Base-by-base conservation (phyloP, 2,888 invertebrate genomes). In the Myopa tessellatipennis region DNA sequence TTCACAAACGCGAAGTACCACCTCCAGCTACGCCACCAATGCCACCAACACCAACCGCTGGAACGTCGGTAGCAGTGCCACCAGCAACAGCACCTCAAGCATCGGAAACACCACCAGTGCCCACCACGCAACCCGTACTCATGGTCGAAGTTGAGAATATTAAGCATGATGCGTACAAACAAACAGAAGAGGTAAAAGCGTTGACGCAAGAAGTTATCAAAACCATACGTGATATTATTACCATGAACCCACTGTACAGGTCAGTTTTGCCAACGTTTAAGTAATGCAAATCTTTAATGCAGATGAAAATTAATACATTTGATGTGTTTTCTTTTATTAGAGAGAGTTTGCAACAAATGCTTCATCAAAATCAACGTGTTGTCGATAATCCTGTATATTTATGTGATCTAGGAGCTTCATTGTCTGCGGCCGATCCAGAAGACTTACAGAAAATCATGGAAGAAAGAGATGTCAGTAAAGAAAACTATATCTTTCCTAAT, bases 331-430 rank as follows among this genome's bases (percentile, higher is more conserved):
- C 67, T 40, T 61, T 12, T 34, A 77, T 0, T 83, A 94, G 98
- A 82, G 99, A 99, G 88, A 97, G 98, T 73, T 92, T 99, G n/a
- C 97, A 98, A 86, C 98, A 98, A 90, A 97, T 99, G 94, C 91
- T 99, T 85, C 97, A 98, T 83, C 97, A 98, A 85, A 98, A 98
- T 2, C 98, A 98, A 89, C 92, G 98, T 77, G 97, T 99, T 40
- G 96, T 98, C 14, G 99, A 99, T 89, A 99, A 99, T 91, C 99
- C 99, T 0, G 96, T 98, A 18, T 99, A 99, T 89, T 91, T 99
- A 71, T 96, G 98, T 84, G 99, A 99, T 90, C 91, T 99, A 75
- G 99, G 98, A 68, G 98, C 98, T 10, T 97, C 98, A 3, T 91
- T 99, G 74, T 98, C 98, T 0, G 96, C 96, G 45, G 96, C 96